Evolutionary conservation across 2,113 vertebrate genomes (phyloP).

Genomic region (Mandrillus leucophaeus): DNA sequence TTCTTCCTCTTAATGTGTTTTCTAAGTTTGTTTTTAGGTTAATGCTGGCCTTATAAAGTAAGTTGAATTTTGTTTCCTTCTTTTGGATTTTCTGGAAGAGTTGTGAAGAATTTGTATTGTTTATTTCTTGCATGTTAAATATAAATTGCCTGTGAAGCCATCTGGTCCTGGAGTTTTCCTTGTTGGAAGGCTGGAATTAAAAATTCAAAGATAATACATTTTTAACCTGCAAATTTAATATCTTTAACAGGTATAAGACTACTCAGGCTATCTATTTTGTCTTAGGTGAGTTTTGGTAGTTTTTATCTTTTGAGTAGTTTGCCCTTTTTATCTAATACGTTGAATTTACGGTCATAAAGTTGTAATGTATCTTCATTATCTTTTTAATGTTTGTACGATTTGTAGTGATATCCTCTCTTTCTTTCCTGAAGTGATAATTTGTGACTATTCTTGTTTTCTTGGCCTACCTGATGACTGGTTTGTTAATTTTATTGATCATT

Average conservation of each 20-base stretch:
- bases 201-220: background rate
- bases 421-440: background rate
- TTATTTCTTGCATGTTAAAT: background rate
- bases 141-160: background rate
- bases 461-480: background rate
- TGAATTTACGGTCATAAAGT: background rate
- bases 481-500: background rate
- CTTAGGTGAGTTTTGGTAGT: background rate
- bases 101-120: background rate
- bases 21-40: background rate
- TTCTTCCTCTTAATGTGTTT: background rate
- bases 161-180: background rate
- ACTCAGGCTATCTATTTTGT: background rate
- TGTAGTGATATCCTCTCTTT: background rate
- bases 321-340: background rate
- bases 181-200: background rate
- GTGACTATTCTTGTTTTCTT: background rate
- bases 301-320: background rate
- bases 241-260: background rate
- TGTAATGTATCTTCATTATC: background rate
- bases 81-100: background rate
- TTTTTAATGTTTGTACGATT: background rate
- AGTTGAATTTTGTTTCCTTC: background rate
- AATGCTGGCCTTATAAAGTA: background rate
- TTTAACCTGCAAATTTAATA: background rate